A percentile compares a stretch with the other conserved stretches of the same genome.
phyloP scores from a whole-genome alignment of 2,888 invertebrate genomes.

The Thelaira solivaga region DNA sequence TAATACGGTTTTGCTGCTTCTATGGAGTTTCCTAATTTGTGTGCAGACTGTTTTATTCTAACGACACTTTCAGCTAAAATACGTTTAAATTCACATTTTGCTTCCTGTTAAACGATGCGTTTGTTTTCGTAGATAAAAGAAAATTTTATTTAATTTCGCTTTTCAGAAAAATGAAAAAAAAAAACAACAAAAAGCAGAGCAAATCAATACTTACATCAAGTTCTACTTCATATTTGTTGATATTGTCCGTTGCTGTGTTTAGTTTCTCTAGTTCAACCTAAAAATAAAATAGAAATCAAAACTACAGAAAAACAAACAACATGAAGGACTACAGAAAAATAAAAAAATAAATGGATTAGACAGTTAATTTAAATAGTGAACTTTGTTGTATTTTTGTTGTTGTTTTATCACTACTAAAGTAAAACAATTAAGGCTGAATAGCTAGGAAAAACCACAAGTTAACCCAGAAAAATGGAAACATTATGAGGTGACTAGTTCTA shows the following conservation, averaged over 20 bases:
- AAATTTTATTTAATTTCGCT: conserved; percentile 13
- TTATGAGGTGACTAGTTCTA: too few species aligned
- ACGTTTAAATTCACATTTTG: conserved; percentile 88
- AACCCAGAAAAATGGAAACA: too few species aligned
- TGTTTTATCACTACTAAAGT: too few species aligned
- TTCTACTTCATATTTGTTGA: conserved; percentile 93
- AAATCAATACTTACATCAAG: conserved; percentile 82
- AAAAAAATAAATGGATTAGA: conserved; percentile 16
- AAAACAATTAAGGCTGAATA: neutral
- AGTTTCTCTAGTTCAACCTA: conserved; percentile 91
- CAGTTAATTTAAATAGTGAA: neutral
- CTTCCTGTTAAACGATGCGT: conserved; percentile 80
- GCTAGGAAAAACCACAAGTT: too few species aligned
- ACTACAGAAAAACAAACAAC: conserved; percentile 15
- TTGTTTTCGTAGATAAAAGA: conserved; percentile 16
- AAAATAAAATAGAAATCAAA: conserved; percentile 45
- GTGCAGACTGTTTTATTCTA: conserved; percentile 86
- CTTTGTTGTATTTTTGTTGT: too few species aligned
- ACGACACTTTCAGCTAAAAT: conserved; percentile 89
- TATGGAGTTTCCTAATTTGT: conserved; percentile 90
- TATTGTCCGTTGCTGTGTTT: conserved; percentile 94
- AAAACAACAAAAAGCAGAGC: neutral
- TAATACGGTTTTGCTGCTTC: conserved; percentile 93
- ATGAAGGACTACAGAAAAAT: neutral
- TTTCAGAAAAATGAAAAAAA: neutral